phyloP scores from a whole-genome alignment of 37 sponge, comb jelly and placozoan species.

The Amphimedon queenslandica region DNA sequence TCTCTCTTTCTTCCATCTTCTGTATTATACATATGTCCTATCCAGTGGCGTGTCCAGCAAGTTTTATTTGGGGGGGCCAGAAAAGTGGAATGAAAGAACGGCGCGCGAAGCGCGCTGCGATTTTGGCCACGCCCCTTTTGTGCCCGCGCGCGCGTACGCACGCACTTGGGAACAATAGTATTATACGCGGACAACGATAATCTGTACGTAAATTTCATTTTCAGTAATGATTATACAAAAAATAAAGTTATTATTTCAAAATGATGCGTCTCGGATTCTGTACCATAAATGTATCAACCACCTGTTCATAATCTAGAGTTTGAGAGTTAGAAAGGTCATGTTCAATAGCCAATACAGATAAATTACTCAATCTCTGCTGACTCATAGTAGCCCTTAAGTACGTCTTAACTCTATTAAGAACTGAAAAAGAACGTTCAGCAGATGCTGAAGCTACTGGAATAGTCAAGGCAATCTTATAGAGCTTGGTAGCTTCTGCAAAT shows the following conservation, averaged over 20 bases:
- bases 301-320: neutral
- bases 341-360: slow-evolving; percentile 7
- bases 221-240: too few species aligned
- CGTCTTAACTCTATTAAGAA: slow-evolving; percentile 21
- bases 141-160: neutral
- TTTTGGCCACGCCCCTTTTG: neutral
- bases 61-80: neutral
- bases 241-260: too few species aligned
- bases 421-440: slow-evolving; percentile 26
- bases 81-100: neutral
- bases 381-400: slow-evolving; percentile 12
- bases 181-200: neutral
- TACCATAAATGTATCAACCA: neutral
- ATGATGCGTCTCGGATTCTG: slow-evolving; percentile 2
- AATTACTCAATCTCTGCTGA: slow-evolving; percentile 2
- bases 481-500: slow-evolving; percentile 20
- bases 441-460: slow-evolving; percentile 37
- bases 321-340: neutral
- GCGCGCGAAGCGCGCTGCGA: neutral
- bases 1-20: too few species aligned
- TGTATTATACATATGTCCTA: too few species aligned
- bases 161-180: neutral
- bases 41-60: neutral
- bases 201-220: too few species aligned
- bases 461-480: slow-evolving; percentile 21